Evolutionary conservation across 2,888 invertebrate species (phyloP), one percentile per base, ranked within the genome.

Genomic region (Folsomia candida): DNA sequence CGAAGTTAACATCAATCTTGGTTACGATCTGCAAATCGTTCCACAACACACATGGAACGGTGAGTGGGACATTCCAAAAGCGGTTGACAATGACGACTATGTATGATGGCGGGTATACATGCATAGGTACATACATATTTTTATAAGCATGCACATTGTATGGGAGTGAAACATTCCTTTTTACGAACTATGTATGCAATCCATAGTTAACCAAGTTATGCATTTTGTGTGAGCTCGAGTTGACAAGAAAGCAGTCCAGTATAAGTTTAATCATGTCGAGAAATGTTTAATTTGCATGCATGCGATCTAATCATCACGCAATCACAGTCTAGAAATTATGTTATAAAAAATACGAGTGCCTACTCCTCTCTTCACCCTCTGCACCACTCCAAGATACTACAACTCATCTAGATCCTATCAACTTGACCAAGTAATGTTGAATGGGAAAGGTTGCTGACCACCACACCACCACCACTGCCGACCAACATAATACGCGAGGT

Each of bases 261-360:
- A n/a, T n/a, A 37, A 37, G 37, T 37, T 37, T 37, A 54, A 54
- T 6, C 54, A 25, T 9, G 60, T 27, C 18, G 60, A 60, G 61
- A 28, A 61, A 61, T 61, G 29, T 28, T 61, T 61, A 61, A 67
- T 67, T 62, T 66, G 61, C 70, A 70, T 70, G 70, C 70, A 70
- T 70, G 70, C 70, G 54, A 70, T 66, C 70, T 67, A 70, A 63
- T 70, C 67, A 67, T 70, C 70, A 70, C 57, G 61, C 70, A 64
- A 59, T 59, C 61, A 61, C n/a, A 61, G 28, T 61, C 29, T 6
- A 3, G 29, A 28, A 61, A 61, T 61, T 61, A 61, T 61, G 61
- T 61, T 28, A 61, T 61, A 61, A 61, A 61, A 61, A 61, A 59
- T 11, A 9, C n/a, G n/a, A n/a, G n/a, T 54, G 54, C 54, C 54